Percentiles rank a stretch among this genome's conserved stretches.
These are phyloP conservation scores for Pecten maximus DNA, from an alignment of 2,888 invertebrate species.

Conservation along the genomic window DNA sequence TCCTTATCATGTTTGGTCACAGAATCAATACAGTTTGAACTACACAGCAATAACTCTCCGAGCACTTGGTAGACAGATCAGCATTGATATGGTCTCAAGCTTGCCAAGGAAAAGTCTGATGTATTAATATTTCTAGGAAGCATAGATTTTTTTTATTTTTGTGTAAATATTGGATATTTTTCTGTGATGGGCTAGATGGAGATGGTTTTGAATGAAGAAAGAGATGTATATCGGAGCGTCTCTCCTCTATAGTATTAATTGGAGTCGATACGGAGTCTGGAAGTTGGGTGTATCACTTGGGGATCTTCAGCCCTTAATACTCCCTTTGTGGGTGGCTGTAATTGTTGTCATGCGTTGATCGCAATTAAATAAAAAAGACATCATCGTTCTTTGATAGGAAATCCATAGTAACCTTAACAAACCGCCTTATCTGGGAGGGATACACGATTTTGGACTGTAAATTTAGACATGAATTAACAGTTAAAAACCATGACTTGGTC, in stretches of 20 bases:
- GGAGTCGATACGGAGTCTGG: neutral
- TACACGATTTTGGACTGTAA: too few relatives aligned
- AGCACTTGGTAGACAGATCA: neutral
- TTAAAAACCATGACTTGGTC: too few relatives aligned
- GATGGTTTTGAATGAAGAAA: neutral
- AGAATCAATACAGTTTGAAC: conserved; percentile 25
- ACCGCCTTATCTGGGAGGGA: too few relatives aligned
- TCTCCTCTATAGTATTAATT: neutral
- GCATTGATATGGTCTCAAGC: neutral
- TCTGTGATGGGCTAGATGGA: neutral
- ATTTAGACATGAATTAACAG: too few relatives aligned
- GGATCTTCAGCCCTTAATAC: neutral
- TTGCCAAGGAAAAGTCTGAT: neutral
- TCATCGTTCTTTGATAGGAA: neutral
- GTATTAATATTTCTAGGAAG: neutral
- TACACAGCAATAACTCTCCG: neutral
- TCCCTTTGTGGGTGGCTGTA: neutral
- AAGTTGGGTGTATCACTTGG: neutral
- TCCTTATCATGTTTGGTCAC: neutral
- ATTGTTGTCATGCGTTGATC: neutral
- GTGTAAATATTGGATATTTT: neutral
- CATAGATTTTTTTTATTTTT: conserved; percentile 27
- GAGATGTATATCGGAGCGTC: neutral
- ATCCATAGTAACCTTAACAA: too few relatives aligned
- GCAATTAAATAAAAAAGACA: neutral